Percentiles rank a stretch among this genome's conserved stretches.
These are phyloP conservation scores for Spongilla lacustris DNA, from an alignment of 37 sponge, comb jelly and placozoan species.

Conservation along the genomic window DNA sequence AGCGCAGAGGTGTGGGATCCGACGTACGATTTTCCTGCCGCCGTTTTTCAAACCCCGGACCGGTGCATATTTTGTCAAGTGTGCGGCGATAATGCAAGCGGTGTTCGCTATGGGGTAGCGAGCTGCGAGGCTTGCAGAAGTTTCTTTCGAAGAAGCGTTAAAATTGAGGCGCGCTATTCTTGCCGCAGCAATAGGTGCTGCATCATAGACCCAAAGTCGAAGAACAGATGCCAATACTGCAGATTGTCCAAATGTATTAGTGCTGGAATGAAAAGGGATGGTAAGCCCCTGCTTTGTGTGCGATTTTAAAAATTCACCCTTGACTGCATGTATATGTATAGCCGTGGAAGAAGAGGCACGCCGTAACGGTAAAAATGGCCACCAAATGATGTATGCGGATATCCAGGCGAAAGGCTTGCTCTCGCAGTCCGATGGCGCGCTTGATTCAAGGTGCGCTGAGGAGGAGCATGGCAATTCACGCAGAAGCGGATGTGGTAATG, in stretches of 20 bases:
- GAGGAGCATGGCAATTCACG: too few species aligned
- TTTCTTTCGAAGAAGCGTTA: constrained; percentile 71
- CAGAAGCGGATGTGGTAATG: too few species aligned
- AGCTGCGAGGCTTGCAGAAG: constrained; percentile 81
- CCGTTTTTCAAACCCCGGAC: constrained; percentile 14
- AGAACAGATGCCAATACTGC: constrained; percentile 81
- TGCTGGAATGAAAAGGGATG: constrained; percentile 75
- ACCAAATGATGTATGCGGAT: too few species aligned
- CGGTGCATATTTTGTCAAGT: constrained; percentile 68
- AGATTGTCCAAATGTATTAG: constrained; percentile 65
- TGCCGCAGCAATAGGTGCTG: constrained; percentile 64
- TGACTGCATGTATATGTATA: too few species aligned
- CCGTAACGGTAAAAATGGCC: too few species aligned
- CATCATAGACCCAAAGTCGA: constrained; percentile 60
- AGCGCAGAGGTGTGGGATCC: too few species aligned
- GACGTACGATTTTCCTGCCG: too few species aligned
- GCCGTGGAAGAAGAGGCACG: constrained; percentile 68
- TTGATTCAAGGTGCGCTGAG: too few species aligned
- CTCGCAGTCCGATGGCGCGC: too few species aligned
- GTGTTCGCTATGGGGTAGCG: constrained; percentile 74
- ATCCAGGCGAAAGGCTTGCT: too few species aligned
- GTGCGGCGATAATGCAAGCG: constrained; percentile 68
- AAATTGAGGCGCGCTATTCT: constrained; percentile 38
- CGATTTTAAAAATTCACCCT: too few species aligned
- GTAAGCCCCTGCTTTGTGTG: constrained; percentile 25